Percentiles rank a stretch among this genome's conserved stretches.
These are phyloP conservation scores for Poeciliopsis paucimaculata DNA, from an alignment of 2,797 vertebrate genomes.

Conservation along the genomic window DNA sequence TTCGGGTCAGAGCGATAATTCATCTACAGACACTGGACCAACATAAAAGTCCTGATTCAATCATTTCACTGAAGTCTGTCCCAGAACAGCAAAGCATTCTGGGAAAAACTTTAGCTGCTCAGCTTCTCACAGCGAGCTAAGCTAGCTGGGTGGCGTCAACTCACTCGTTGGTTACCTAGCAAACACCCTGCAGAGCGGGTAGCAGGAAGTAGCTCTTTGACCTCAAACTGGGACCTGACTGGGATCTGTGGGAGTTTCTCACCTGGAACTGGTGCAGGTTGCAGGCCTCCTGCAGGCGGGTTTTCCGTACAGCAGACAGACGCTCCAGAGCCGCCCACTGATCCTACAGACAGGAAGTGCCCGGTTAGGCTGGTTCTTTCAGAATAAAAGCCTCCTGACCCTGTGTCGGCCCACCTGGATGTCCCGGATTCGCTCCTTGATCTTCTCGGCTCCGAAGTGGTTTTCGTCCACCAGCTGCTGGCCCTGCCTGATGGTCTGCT, in stretches of 20 bases:
- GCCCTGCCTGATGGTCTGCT: conserved; percentile 92
- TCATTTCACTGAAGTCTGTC: too few species aligned
- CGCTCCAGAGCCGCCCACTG: conserved; percentile 94
- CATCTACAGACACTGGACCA: too few species aligned
- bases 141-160: too few species aligned
- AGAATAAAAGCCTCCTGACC: neutral
- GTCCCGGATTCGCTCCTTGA: conserved; percentile 89
- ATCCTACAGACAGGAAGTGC: conserved; percentile 63
- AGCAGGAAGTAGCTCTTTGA: neutral
- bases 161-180: too few species aligned
- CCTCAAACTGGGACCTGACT: neutral
- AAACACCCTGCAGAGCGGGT: neutral
- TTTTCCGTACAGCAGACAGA: conserved; percentile 91
- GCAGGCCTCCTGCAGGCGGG: conserved; percentile 89
- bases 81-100: too few species aligned
- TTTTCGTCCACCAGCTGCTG: conserved; percentile 91
- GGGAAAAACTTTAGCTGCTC: too few species aligned
- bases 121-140: too few species aligned
- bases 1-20: neutral
- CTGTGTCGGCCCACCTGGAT: conserved; percentile 72
- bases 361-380: neutral
- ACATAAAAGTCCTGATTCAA: too few species aligned
- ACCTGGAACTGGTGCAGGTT: conserved; percentile 96
- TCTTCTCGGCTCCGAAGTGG: conserved; percentile 96
- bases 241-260: neutral